These are phyloP conservation scores for Sander vitreus DNA, from an alignment of 2,113 vertebrate genomes.

Conservation along the genomic window DNA sequence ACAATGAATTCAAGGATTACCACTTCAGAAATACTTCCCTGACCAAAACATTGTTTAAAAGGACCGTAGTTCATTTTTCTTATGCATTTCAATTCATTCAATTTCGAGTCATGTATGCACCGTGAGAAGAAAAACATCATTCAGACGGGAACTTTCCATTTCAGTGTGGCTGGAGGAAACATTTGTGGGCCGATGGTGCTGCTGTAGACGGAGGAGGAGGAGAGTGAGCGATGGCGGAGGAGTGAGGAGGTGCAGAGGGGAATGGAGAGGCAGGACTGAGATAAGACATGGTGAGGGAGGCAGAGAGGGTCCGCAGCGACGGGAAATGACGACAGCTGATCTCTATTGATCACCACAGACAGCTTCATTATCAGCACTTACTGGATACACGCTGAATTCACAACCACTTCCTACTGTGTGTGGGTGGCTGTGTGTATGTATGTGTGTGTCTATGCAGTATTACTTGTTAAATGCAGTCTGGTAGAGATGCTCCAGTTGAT, in stretches of 20 bases:
- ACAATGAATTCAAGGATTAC: not conserved
- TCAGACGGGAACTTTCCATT: not conserved
- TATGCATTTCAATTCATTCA: not conserved
- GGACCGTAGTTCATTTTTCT: not conserved
- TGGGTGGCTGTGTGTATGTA: constrained; percentile 36
- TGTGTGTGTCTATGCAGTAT: constrained; percentile 12
- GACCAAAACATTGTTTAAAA: not conserved
- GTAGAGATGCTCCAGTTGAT: constrained; percentile 7
- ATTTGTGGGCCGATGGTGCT: constrained; percentile 13
- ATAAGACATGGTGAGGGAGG: constrained; percentile 50
- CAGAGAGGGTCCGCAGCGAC: constrained; percentile 44
- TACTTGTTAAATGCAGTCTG: constrained; percentile 1
- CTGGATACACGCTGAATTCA: constrained; percentile 69
- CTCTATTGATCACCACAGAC: constrained; percentile 80
- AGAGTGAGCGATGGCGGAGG: constrained; percentile 12
- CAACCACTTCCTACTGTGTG: constrained; percentile 56
- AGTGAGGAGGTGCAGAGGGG: constrained; percentile 45
- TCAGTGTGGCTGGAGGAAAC: constrained; percentile 18
- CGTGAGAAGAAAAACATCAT: not conserved
- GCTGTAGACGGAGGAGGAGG: constrained; percentile 44
- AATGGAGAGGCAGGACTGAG: constrained; percentile 52
- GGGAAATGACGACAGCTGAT: constrained; percentile 70
- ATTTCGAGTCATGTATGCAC: not conserved
- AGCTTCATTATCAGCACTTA: constrained; percentile 80
- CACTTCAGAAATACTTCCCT: constrained; percentile 3